Evolutionary conservation across 2,797 vertebrate species (phyloP).

Genomic region (Phataginus tricuspis): DNA sequence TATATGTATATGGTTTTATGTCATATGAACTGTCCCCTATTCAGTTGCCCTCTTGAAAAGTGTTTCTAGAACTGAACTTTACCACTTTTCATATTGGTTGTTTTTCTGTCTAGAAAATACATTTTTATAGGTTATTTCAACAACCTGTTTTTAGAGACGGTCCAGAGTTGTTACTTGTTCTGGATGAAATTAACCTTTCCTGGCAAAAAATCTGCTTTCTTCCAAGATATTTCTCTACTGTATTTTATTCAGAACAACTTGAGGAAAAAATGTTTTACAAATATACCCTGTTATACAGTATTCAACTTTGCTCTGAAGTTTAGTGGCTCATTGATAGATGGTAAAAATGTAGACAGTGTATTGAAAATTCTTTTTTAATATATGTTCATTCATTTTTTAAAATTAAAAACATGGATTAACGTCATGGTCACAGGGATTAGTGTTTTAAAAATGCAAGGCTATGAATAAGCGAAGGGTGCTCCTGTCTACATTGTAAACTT

Average conservation of each 20-base stretch:
- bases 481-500: conserved; percentile 1
- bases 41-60: not conserved
- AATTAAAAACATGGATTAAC: not conserved
- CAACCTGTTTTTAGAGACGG: not conserved
- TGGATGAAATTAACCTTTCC: not conserved
- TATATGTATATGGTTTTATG: not conserved
- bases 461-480: not conserved
- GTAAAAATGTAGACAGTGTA: not conserved
- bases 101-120: conserved; percentile 1
- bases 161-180: not conserved
- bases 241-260: not conserved
- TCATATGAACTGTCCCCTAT: not conserved
- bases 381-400: not conserved
- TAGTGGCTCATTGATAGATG: not conserved
- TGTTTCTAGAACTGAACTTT: conserved; percentile 15
- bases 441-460: not conserved
- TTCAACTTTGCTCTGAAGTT: not conserved
- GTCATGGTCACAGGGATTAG: not conserved
- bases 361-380: conserved; percentile 19
- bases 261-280: not conserved
- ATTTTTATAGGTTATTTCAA: conserved; percentile 1
- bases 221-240: not conserved
- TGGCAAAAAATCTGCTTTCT: not conserved
- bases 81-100: not conserved
- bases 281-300: not conserved